Percentiles rank a stretch among this genome's conserved stretches.
phyloP scores from a whole-genome alignment of 2,113 vertebrate genomes.

The Perca schrenkii region DNA sequence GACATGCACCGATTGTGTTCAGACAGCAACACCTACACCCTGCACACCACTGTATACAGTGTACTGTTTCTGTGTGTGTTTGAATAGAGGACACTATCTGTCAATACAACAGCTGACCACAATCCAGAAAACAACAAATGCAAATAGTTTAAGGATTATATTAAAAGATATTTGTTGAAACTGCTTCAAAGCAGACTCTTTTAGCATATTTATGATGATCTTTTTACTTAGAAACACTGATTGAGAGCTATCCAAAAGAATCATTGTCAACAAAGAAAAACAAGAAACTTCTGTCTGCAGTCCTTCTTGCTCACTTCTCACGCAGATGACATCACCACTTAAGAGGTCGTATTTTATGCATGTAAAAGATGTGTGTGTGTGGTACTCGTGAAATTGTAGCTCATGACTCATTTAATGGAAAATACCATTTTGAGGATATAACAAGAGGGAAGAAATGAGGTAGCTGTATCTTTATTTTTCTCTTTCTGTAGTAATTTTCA shows the following conservation, averaged over 20 bases:
- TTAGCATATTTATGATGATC: slow-evolving; percentile 10
- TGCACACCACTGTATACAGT: slow-evolving; percentile 6
- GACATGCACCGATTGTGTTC: slow-evolving; percentile 54
- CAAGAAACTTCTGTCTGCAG: slow-evolving; percentile 14
- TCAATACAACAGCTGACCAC: slow-evolving; percentile 29
- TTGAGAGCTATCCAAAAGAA: slow-evolving; percentile 24
- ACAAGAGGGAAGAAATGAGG: not conserved
- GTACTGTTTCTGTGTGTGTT: slow-evolving; percentile 18
- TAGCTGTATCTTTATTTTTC: not conserved
- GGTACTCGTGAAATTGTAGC: not conserved
- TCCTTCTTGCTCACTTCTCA: slow-evolving; percentile 11
- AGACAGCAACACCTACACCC: slow-evolving; percentile 45
- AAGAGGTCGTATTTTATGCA: slow-evolving; percentile 1
- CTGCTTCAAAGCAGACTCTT: slow-evolving; percentile 9
- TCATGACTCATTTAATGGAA: slow-evolving; percentile 23
- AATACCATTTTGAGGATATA: slow-evolving; percentile 6
- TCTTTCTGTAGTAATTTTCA: slow-evolving; percentile 23
- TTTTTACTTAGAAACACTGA: slow-evolving; percentile 18
- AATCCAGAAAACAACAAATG: slow-evolving; percentile 43
- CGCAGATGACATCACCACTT: slow-evolving; percentile 27
- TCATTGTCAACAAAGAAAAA: slow-evolving; percentile 30
- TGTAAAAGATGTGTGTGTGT: not conserved
- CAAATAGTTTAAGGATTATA: slow-evolving; percentile 36
- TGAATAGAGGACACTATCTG: slow-evolving; percentile 27
- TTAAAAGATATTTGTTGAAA: slow-evolving; percentile 32